Evolutionary conservation across 2,888 invertebrate genomes (phyloP).

Genomic region (Dynastes hyllus): DNA sequence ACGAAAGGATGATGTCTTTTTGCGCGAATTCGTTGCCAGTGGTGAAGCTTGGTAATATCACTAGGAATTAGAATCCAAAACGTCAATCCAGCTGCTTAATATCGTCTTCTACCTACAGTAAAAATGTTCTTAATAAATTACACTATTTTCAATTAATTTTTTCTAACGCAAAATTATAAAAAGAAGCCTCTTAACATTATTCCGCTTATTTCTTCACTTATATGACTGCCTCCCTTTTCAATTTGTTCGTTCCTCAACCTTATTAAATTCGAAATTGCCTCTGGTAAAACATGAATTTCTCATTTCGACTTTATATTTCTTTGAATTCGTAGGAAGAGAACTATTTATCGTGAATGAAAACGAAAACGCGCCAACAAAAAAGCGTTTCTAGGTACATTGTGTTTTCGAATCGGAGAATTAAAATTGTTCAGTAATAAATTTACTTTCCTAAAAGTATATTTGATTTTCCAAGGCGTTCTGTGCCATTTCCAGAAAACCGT

Average conservation of each 20-base stretch:
- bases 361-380: neutral
- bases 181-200: neutral
- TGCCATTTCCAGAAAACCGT: neutral
- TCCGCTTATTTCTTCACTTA: neutral
- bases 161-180: neutral
- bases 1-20: no score
- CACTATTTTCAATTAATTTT: no score
- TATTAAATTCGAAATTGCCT: neutral
- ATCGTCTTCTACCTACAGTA: no score
- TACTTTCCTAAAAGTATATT: neutral
- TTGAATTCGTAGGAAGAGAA: neutral
- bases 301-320: neutral
- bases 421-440: slow-evolving; percentile 30
- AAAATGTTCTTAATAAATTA: no score
- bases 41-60: no score
- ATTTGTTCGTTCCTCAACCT: neutral
- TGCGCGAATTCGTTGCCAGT: no score
- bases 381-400: neutral
- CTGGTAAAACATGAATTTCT: neutral
- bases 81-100: no score
- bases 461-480: no score
- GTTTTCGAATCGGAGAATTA: neutral
- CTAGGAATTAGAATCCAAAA: no score
- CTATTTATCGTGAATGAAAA: neutral
- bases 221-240: neutral